Evolutionary conservation across 1,140 invertebrate species (phyloP).

Genomic region (Chionoecetes opilio): DNA sequence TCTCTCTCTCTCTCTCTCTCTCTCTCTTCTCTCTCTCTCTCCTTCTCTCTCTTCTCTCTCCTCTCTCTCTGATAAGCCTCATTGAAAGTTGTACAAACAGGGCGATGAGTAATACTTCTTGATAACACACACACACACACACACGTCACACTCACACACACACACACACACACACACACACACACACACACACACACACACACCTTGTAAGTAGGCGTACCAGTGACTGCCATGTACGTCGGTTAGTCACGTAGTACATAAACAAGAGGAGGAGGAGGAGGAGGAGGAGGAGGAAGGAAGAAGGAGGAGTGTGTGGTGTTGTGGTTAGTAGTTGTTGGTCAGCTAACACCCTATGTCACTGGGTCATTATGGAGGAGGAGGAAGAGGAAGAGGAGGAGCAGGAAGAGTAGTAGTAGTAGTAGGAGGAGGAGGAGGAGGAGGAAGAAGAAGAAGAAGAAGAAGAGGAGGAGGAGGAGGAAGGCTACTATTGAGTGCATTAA

Average conservation of each 20-base stretch:
- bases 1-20: no score
- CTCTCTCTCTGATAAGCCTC: slow-evolving; percentile 1
- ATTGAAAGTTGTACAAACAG: background rate
- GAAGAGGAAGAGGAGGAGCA: background rate
- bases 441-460: no score
- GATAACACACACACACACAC: slow-evolving; percentile 28
- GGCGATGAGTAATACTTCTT: background rate
- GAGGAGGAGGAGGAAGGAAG: background rate
- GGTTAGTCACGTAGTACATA: slow-evolving; percentile 19
- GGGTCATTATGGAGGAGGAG: background rate
- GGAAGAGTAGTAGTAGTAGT: background rate
- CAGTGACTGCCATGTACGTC: background rate
- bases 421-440: background rate
- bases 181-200: slow-evolving; percentile 24
- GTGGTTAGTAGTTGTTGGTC: background rate
- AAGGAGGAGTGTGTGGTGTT: background rate
- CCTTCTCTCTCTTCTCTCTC: background rate
- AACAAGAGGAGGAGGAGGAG: background rate
- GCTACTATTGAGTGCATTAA: no score
- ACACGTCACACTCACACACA: slow-evolving; percentile 25
- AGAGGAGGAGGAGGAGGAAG: no score
- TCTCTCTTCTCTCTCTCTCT: slow-evolving; percentile 5
- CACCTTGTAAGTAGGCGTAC: background rate
- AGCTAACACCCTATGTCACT: background rate
- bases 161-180: slow-evolving; percentile 24